Evolutionary conservation across 2,888 invertebrate genomes (phyloP), one percentile per base, ranked within the genome.

Genomic region (Tridacna gigas): DNA sequence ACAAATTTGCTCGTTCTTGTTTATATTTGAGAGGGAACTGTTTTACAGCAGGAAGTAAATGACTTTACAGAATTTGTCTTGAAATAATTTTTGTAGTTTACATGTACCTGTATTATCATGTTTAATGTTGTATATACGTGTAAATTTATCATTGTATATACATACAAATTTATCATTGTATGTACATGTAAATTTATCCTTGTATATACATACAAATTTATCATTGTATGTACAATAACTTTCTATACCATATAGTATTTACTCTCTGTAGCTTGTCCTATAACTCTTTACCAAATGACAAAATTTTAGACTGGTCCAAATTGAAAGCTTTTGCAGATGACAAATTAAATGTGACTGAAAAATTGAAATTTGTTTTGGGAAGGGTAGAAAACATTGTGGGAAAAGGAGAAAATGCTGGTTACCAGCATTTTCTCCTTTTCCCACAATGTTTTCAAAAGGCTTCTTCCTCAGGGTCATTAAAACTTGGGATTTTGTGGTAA

Each of bases 391-490:
- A 47, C 22, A 63, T 25, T 63, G 63, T 63, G 4, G 63, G n/a
- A 63, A 63, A 63, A 63, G 63, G 63, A 63, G 47, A 69, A 69
- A 26, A 26, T 69, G 69, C 45, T 28, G 18, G 1, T 51, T 65
- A 26, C 28, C 22, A 22, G n/a, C 37, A 67, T 11, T 47, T 12
- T 26, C 22, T 11, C 20, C 20, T 51, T 25, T 48, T 45, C 4
- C 13, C 26, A 25, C 26, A 22, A 63, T 63, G 63, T 25, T 63
- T n/a, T 25, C 26, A 63, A 63, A 63, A 63, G 25, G 7, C 63
- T n/a, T 20, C 12, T 3, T 25, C 13, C 26, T 63, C n/a, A 63
- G 63, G n/a, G 63, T 12, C 63, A 15, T 63, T n/a, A 15, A 11
- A 15, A 15, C 12, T 9, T n/a, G 63, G 9, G 9, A 13, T 13